Base-by-base conservation (phyloP, 1,140 invertebrate genomes). In the Nephila pilipes region DNA sequence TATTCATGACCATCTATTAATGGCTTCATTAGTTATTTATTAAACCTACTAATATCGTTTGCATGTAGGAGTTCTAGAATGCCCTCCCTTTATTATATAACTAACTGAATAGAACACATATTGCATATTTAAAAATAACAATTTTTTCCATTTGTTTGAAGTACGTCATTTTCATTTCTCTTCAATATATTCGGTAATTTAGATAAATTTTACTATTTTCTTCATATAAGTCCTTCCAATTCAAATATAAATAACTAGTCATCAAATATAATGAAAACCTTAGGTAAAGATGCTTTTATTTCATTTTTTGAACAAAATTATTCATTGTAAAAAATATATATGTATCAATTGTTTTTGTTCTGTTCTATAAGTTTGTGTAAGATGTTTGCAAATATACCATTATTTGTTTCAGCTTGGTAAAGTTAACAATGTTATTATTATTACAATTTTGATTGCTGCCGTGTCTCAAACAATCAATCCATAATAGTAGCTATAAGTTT, bases 1-100 rank as follows among this genome's bases (percentile, higher is more conserved):
- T 87, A 87, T 87, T 87, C 85, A 87, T 87, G 58, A 1, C 22
- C 85, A 1, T 87, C 36, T 87, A 69, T 87, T 87, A 87, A 60
- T 65, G 60, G 10, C 22, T 1, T 38, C 85, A 87, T 87, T 36
- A 87, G n/a, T 46, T 87, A 87, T 87, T 87, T 69, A 87, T 87
- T 87, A 65, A 32, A 87, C 4, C 2, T 29, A 12, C 65, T 25
- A 29, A 75, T 75, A 75, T 14, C 65, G 65, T 18, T 75, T 75
- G 4, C 65, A 29, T 75, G 25, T 75, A 32, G 14, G 16, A 29
- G 29, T 14, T 12, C 14, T 25, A 32, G 25, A 36, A 20, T 69
- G 29, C 36, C 36, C 32, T 36, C 12, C 14, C 14, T 75, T 46
- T 10, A 46, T 46, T 10, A 10, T 36, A 75, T 75, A 36, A 75